Base-by-base conservation (phyloP, 2,888 invertebrate genomes). In the Caprella mutica region DNA sequence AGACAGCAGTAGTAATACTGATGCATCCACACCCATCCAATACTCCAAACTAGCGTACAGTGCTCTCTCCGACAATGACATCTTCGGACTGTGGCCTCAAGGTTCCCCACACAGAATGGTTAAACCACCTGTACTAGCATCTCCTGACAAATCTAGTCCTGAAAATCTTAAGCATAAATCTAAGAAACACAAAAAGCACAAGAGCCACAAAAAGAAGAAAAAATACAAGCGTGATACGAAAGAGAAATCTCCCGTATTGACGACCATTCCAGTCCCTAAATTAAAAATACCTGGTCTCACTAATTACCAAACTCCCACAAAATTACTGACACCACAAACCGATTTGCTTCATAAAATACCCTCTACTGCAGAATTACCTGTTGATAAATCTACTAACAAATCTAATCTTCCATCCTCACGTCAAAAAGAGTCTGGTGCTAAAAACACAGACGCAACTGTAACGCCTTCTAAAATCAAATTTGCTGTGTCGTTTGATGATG, bases 401-500 rank as follows among this genome's bases (percentile, higher is more conserved):
- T 44, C 44, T 1, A 24, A 44, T 23, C n/a, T n/a, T n/a, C n/a
- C n/a, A n/a, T n/a, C n/a, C n/a, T n/a, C n/a, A n/a, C n/a, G n/a
- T n/a, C n/a, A n/a, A n/a, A n/a, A n/a, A n/a, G n/a, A n/a, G n/a
- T n/a, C n/a, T n/a, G 33, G 9, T 33, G 14, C 8, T 8, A 14
- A 33, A 33, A 33, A 9, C 14, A 14, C 33, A 33, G 33, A 33
- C 14, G 33, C 8, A 33, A 14, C 33, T 33, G 33, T 33, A 33
- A 14, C 33, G 14, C 9, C 33, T 26, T 6, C 29, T 2, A 48
- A 48, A 1, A 29, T 48, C 5, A 48, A 48, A 21, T 5, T 48
- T 30, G 48, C 48, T 14, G 48, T 48, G 5, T 48, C 48, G 24
- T 48, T 48, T 30, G 48, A 48, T 21, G 48, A 48, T 26, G 48